Conservation (phyloP, 2,888 invertebrate species). For the Polyploca ridens region DNA sequence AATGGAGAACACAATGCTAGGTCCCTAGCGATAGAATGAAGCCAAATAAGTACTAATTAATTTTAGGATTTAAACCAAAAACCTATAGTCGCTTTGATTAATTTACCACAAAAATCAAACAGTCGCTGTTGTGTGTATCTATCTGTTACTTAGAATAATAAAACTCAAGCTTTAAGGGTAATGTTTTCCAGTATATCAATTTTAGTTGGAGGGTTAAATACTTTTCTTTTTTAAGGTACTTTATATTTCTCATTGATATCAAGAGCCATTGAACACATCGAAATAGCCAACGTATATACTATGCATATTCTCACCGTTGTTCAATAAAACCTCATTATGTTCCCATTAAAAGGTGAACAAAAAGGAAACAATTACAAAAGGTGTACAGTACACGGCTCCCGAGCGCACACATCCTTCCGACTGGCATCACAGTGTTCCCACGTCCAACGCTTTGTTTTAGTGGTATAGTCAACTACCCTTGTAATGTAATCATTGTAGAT, state of each 20-base stretch:
- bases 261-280: background rate
- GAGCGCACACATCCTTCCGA: slow-evolving; percentile 68
- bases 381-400: slow-evolving; percentile 52
- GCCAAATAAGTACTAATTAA: no score
- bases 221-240: no score
- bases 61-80: no score
- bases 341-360: slow-evolving; percentile 40
- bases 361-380: slow-evolving; percentile 66
- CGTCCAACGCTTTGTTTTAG: slow-evolving; percentile 21
- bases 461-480: background rate
- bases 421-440: slow-evolving; percentile 48
- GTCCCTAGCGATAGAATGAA: no score
- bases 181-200: no score
- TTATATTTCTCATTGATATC: background rate
- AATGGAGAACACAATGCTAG: no score
- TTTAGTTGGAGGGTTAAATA: no score
- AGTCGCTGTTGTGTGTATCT: no score
- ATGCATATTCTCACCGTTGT: background rate
- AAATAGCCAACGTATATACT: background rate
- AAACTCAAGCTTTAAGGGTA: no score
- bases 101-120: no score
- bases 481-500: slow-evolving; percentile 10
- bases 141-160: no score
- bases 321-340: slow-evolving; percentile 38
- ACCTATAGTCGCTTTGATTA: no score